Evolutionary conservation across 2,113 vertebrate genomes (phyloP).

Genomic region (Toxotes chatareus): DNA sequence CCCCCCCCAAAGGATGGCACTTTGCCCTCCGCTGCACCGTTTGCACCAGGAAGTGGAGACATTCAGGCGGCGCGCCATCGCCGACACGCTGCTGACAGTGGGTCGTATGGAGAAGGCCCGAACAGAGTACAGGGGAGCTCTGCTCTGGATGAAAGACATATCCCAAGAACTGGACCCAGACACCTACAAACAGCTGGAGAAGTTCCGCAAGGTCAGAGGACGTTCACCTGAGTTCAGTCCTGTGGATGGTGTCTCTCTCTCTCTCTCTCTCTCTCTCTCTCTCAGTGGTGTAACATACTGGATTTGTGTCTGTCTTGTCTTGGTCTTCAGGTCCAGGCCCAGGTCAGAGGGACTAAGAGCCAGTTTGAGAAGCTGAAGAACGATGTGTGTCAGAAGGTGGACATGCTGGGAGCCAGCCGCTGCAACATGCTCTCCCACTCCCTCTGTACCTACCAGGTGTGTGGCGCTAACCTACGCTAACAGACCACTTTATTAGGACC

Average conservation of each 20-base stretch:
- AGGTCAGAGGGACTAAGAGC: constrained; percentile 86
- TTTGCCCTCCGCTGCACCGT: constrained; percentile 85
- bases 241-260: not conserved
- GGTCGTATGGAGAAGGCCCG: constrained; percentile 88
- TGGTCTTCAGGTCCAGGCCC: constrained; percentile 82
- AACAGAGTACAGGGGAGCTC: constrained; percentile 86
- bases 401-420: constrained; percentile 87
- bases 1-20: constrained; percentile 76
- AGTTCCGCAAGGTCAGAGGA: constrained; percentile 87
- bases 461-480: not conserved
- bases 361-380: constrained; percentile 90
- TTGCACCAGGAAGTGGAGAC: constrained; percentile 89
- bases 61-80: constrained; percentile 87
- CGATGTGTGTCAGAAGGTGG: constrained; percentile 89
- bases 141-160: constrained; percentile 90
- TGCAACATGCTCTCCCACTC: constrained; percentile 89
- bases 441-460: constrained; percentile 86
- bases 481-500: too few relatives aligned
- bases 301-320: not conserved
- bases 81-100: constrained; percentile 87
- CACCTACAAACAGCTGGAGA: constrained; percentile 90
- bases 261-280: not conserved
- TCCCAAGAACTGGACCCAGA: constrained; percentile 90
- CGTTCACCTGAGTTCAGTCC: too few relatives aligned
- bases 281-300: not conserved